Base-by-base conservation (phyloP, 2,888 invertebrate species). In the Metopia argyrocephala region DNA sequence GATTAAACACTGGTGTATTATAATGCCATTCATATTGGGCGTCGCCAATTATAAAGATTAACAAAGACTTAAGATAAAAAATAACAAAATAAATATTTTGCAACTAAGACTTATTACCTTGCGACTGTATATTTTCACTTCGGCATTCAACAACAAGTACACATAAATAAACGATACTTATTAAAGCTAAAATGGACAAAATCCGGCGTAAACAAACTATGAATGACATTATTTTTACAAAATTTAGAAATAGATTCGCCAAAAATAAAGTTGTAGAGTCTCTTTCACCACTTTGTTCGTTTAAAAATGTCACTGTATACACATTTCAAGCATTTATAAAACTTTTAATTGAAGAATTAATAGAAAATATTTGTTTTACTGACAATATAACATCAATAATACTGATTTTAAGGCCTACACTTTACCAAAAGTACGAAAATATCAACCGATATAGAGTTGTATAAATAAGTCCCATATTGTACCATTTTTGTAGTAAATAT, bases 111-210 rank as follows among this genome's bases (percentile, higher is more conserved):
- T 23, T 23, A 57, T 59, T 70, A 70, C 70, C 79, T 65, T 79
- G 75, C 21, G 59, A 57, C 31, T 70, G 57, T 7, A 64, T 68
- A 59, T 57, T 64, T 65, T 65, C 65, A 56, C 75, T 59, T 59
- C 69, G 69, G 59, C 79, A 75, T 59, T 64, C 64, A 59, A 70
- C 64, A 59, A 70, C 59, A 75, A 74, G 69, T 69, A 70, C 57
- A 79, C 79, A 75, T 20, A 79, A 59, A 75, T 79, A 79, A 64
- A 79, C 46, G 52, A 69, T 52, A 75, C 65, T 75, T 75, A 75
- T 54, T 48, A 57, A 69, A n/a, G 69, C 65, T 45, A 75, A 75
- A 28, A 70, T 31, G 45, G 65, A 57, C 18, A 75, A 45, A 70
- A 69, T 65, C 52, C 31, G 69, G 45, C 64, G 75, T 61, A 65